Conservation (phyloP, 64 coral and sea anemone genomes). For the Hydrozoanthus tunicans region DNA sequence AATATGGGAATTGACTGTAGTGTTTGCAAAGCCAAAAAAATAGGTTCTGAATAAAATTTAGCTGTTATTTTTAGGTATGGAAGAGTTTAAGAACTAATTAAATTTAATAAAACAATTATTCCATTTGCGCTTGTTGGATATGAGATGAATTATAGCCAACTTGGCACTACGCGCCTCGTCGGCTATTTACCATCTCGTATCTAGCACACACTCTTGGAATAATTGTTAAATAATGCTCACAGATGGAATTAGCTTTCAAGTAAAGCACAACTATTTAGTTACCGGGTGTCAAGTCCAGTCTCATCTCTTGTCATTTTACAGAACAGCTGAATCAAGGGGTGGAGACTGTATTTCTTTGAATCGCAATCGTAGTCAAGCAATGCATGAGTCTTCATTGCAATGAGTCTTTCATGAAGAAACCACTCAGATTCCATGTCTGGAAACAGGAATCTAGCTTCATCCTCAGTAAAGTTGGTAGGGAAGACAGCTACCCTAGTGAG, state of each 20-base stretch:
- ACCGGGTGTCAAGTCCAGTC: neutral
- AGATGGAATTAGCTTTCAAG: neutral
- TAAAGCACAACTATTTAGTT: neutral
- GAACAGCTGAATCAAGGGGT: constrained; percentile 33
- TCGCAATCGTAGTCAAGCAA: constrained; percentile 5
- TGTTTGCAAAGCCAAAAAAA: too few relatives aligned
- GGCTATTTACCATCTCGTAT: too few relatives aligned
- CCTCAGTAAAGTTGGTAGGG: neutral
- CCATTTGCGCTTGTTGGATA: too few relatives aligned
- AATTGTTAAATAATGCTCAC: neutral
- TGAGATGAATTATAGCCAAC: too few relatives aligned
- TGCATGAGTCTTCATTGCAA: neutral
- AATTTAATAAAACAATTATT: too few relatives aligned
- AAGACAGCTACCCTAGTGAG: constrained; percentile 28
- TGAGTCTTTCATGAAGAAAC: neutral
- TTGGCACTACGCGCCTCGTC: too few relatives aligned
- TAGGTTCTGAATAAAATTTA: too few relatives aligned
- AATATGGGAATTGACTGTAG: too few relatives aligned
- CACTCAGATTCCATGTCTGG: neutral
- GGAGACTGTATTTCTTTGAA: constrained; percentile 19
- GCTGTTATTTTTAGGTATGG: too few relatives aligned
- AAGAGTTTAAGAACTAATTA: too few relatives aligned
- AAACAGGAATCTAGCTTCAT: constrained; percentile 1
- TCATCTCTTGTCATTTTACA: constrained; percentile 33
- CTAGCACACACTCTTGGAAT: neutral